Conservation (phyloP, 2,113 vertebrate species). For the Apodemus speciosus region DNA sequence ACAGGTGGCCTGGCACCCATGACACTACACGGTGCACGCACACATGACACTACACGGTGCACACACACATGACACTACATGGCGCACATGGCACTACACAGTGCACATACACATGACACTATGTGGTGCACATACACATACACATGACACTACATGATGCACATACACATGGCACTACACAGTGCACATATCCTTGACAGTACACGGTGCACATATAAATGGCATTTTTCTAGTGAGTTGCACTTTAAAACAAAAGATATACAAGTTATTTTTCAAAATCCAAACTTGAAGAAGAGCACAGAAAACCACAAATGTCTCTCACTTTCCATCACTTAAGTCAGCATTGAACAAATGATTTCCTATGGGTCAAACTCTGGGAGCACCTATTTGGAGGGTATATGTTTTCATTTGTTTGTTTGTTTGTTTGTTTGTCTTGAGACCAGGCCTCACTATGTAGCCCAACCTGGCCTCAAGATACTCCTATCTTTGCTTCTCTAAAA, state of each 20-base stretch:
- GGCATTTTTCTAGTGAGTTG: not conserved
- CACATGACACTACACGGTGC: too few relatives aligned
- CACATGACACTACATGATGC: fast-evolving
- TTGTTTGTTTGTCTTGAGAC: not conserved
- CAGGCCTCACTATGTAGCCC: not conserved
- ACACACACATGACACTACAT: too few relatives aligned
- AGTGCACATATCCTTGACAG: too few relatives aligned
- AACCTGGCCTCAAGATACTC: not conserved
- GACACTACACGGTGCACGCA: too few relatives aligned
- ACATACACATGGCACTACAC: too few relatives aligned
- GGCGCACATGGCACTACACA: too few relatives aligned
- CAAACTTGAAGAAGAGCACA: not conserved
- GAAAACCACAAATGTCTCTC: not conserved
- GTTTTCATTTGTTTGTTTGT: not conserved
- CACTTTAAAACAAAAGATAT: slow-evolving; percentile 26
- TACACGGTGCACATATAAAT: fast-evolving
- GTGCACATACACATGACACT: too few relatives aligned
- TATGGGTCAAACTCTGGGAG: not conserved
- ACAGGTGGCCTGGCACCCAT: fast-evolving
- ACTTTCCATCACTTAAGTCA: not conserved
- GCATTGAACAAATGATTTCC: not conserved
- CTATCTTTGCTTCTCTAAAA: not conserved
- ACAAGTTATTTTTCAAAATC: not conserved
- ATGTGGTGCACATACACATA: too few relatives aligned
- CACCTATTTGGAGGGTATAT: too few relatives aligned